Conservation (phyloP, 2,888 invertebrate genomes). For the Charanyca ferruginea region DNA sequence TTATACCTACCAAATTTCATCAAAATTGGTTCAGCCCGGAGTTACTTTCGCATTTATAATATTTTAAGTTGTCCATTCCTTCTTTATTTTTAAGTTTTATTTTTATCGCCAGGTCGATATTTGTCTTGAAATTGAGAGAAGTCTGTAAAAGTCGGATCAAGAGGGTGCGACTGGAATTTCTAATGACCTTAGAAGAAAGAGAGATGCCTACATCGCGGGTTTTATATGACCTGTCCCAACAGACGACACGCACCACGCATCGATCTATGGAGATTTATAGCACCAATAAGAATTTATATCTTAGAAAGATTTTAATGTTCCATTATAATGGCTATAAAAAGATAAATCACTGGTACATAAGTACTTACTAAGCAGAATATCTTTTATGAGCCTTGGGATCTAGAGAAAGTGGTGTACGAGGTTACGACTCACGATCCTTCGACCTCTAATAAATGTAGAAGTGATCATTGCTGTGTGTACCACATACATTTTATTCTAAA, state of each 20-base stretch:
- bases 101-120: too few species aligned
- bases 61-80: too few species aligned
- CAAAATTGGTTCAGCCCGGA: too few species aligned
- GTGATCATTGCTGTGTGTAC: background rate
- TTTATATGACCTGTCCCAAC: conserved; percentile 16
- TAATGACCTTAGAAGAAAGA: conserved; percentile 7
- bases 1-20: too few species aligned
- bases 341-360: conserved; percentile 32
- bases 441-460: conserved; percentile 24
- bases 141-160: background rate
- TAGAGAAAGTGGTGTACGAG: conserved; percentile 55
- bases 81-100: too few species aligned
- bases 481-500: background rate
- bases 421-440: conserved; percentile 48
- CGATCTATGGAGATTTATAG: conserved; percentile 25
- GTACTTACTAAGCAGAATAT: conserved; percentile 30
- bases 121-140: background rate
- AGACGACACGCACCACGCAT: conserved; percentile 8
- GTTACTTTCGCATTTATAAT: too few species aligned
- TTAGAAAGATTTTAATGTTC: conserved; percentile 15
- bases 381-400: conserved; percentile 40
- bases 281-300: conserved; percentile 32
- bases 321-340: conserved; percentile 37
- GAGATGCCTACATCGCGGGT: background rate
- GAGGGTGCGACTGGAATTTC: background rate